A percentile compares a stretch with the other conserved stretches of the same genome.
Evolutionary conservation across 1,140 invertebrate genomes (phyloP).

Genomic region (Apis mellifera): Amel_HAv3.1 CM009934.2:8762001-8762500

Average conservation of each 20-base stretch:
- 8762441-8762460: not conserved
- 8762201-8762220: conserved; percentile 4
- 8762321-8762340: not conserved
- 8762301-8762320: not conserved
- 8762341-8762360: conserved; percentile 3
- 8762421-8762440: not conserved
- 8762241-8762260: conserved; percentile 6
- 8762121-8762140: too few relatives aligned
- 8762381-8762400: not conserved
- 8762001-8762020: too few relatives aligned
- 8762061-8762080: too few relatives aligned
- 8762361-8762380: conserved; percentile 7
- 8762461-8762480: not conserved
- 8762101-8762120: too few relatives aligned
- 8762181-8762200: not conserved
- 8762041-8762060: too few relatives aligned
- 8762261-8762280: not conserved
- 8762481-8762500: not conserved
- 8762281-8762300: not conserved
- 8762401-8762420: not conserved
- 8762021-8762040: too few relatives aligned
- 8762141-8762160: too few relatives aligned
- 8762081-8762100: too few relatives aligned
- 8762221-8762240: not conserved
- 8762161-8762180: too few relatives aligned